Conservation (phyloP, 2,888 invertebrate genomes). For the Drosophila anceps region DNA sequence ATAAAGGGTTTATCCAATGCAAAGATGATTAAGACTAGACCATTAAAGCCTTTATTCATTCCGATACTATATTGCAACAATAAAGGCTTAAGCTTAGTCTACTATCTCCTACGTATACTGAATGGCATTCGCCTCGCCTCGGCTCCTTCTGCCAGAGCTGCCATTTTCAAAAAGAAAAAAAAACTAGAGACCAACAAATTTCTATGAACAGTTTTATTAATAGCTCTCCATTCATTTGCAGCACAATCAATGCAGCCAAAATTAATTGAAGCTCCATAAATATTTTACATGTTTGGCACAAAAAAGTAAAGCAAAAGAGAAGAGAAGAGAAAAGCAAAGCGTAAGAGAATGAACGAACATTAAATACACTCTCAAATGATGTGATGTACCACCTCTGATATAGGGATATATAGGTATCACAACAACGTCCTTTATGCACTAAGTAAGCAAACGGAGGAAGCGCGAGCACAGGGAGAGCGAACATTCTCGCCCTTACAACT, state of each 20-base stretch:
- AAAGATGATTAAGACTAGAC: no score
- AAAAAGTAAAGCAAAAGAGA: background rate
- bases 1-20: no score
- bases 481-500: no score
- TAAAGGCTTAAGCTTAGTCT: no score
- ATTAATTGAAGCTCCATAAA: conserved; percentile 23
- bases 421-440: no score
- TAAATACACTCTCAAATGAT: background rate
- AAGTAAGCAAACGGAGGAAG: no score
- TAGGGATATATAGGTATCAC: no score
- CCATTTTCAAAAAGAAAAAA: background rate
- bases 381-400: no score
- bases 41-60: no score
- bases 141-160: background rate
- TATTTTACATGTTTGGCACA: conserved; percentile 5
- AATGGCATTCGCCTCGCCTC: background rate
- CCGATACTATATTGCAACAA: no score
- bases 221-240: conserved; percentile 1
- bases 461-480: no score
- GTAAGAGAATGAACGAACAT: background rate
- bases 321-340: background rate
- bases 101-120: no score
- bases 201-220: conserved; percentile 1
- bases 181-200: background rate
- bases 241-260: conserved; percentile 11